These are phyloP conservation scores for Sebastes taczanowskii DNA, from an alignment of 2,797 vertebrate species.

Conservation along the genomic window DNA sequence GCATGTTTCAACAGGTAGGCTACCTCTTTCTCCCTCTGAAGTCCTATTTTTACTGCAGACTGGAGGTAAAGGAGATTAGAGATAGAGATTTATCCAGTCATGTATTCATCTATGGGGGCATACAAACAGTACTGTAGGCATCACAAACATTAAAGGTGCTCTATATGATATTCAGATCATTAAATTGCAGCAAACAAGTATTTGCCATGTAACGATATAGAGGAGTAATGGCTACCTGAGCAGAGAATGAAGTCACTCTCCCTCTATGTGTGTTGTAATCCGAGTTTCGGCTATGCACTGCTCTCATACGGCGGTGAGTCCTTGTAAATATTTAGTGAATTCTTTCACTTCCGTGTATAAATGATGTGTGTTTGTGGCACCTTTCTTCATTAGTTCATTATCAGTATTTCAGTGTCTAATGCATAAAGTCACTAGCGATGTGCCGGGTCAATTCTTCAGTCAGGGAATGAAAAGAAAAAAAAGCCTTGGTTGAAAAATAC, in stretches of 20 bases:
- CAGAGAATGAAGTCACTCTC: not conserved
- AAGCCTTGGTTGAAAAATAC: not conserved
- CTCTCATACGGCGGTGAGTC: not conserved
- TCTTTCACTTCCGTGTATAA: not conserved
- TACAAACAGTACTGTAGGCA: not conserved
- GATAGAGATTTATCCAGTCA: not conserved
- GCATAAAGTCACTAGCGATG: not conserved
- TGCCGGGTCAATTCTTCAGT: not conserved
- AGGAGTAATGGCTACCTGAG: not conserved
- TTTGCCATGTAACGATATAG: not conserved
- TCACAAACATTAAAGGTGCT: not conserved
- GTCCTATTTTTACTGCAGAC: slow-evolving; percentile 3
- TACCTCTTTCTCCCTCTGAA: not conserved
- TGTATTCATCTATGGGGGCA: not conserved
- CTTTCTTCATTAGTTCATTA: not conserved
- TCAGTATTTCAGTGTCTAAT: not conserved
- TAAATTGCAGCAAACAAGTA: not conserved
- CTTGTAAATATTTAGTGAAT: not conserved
- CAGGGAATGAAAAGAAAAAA: not conserved
- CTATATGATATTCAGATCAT: not conserved
- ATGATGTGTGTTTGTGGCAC: not conserved
- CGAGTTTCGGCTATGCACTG: not conserved
- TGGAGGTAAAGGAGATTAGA: not conserved
- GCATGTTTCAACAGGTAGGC: slow-evolving; percentile 5
- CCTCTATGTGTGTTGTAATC: not conserved